phyloP scores from a whole-genome alignment of 2,888 invertebrate genomes.

The Amiota communis region DNA sequence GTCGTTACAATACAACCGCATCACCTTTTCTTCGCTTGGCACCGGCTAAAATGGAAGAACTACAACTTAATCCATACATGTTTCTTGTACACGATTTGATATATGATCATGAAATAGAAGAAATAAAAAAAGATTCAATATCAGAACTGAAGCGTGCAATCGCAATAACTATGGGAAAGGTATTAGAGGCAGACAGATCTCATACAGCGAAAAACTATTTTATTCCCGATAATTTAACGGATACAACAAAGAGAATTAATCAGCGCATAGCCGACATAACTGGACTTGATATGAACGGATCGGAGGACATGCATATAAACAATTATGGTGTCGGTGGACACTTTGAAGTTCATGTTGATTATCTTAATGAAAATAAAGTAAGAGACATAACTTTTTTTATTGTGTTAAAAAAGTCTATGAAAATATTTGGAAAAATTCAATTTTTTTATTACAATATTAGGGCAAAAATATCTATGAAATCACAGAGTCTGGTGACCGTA shows the following conservation, averaged over 20 bases:
- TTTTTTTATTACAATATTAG: too few relatives aligned
- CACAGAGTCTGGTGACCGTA: constrained; percentile 53
- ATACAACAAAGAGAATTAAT: background rate
- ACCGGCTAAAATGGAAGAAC: background rate
- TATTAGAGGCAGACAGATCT: background rate
- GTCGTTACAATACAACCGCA: constrained; percentile 1
- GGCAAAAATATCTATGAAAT: too few relatives aligned
- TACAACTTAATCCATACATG: background rate
- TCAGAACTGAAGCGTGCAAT: too few relatives aligned
- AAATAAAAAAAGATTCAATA: background rate
- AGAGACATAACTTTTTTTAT: too few relatives aligned
- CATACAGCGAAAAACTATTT: background rate
- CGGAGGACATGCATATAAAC: constrained; percentile 53
- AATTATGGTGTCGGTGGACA: constrained; percentile 43
- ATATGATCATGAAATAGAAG: background rate
- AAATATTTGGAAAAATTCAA: too few relatives aligned
- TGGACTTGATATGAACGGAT: constrained; percentile 38
- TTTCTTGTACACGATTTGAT: background rate
- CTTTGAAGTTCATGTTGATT: constrained; percentile 40
- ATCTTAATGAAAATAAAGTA: constrained; percentile 9
- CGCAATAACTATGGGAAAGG: too few relatives aligned
- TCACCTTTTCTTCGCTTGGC: constrained; percentile 3
- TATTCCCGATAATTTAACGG: background rate
- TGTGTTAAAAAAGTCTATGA: too few relatives aligned
- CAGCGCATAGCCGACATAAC: constrained; percentile 42